phyloP scores from a whole-genome alignment of 2,113 vertebrate genomes.

The Suncus etruscus region DNA sequence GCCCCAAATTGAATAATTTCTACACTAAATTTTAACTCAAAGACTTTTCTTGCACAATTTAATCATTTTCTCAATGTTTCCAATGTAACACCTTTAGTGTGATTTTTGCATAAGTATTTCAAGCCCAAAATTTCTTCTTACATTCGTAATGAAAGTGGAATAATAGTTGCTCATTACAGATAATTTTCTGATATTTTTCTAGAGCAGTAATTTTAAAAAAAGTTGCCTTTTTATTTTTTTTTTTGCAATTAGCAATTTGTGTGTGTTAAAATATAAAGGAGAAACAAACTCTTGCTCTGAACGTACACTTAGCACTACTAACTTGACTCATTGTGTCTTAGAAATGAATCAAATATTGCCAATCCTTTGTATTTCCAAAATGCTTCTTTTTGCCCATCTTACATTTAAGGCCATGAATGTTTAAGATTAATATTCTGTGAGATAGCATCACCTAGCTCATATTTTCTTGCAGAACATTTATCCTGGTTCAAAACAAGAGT shows the following conservation, averaged over 20 bases:
- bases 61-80: too few relatives aligned
- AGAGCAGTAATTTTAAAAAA: too few relatives aligned
- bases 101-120: too few relatives aligned
- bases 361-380: neutral
- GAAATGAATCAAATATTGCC: neutral
- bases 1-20: neutral
- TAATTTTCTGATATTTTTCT: neutral
- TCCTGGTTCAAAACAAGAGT: conserved; percentile 6
- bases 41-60: neutral
- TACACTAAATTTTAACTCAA: neutral
- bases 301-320: neutral
- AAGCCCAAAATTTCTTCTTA: too few relatives aligned
- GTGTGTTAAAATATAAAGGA: neutral
- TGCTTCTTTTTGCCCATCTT: neutral
- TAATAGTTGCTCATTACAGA: neutral
- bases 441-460: neutral
- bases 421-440: conserved; percentile 3
- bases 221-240: neutral
- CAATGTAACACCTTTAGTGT: too few relatives aligned
- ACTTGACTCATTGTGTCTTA: neutral
- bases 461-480: neutral
- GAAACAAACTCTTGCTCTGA: conserved; percentile 4
- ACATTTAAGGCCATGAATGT: neutral
- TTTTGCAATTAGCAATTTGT: conserved; percentile 4
- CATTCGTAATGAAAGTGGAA: too few relatives aligned